Conservation (phyloP, 1,140 invertebrate species). For the Drosophila ercepeae region DNA sequence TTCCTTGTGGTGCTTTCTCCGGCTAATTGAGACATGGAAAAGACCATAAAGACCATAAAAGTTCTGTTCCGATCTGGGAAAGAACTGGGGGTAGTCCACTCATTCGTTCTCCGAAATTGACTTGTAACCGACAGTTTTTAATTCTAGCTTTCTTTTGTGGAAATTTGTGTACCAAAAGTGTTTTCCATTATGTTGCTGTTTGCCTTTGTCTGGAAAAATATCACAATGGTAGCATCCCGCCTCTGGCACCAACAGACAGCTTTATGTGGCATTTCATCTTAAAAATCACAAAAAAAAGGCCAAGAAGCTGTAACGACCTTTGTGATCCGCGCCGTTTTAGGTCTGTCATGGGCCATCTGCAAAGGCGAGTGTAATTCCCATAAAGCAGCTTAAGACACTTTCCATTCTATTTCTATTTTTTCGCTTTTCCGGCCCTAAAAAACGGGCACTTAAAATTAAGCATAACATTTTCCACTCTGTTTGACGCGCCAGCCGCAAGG, state of each 20-base stretch:
- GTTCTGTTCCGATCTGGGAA: conserved; percentile 10
- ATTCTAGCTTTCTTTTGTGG: conserved; percentile 8
- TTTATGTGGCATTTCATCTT: conserved; percentile 49
- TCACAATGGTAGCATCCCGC: conserved; percentile 62
- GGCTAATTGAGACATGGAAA: conserved; percentile 69
- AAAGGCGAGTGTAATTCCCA: conserved; percentile 72
- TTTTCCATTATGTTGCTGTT: conserved; percentile 16
- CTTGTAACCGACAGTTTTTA: conserved; percentile 37
- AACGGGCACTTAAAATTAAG: conserved; percentile 64
- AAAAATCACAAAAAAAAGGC: conserved; percentile 15
- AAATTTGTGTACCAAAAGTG: conserved; percentile 27
- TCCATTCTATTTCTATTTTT: conserved; percentile 47
- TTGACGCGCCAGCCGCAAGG: conserved; percentile 53
- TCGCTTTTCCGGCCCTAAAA: conserved; percentile 66
- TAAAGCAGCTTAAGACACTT: conserved; percentile 81
- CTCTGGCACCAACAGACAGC: conserved; percentile 26
- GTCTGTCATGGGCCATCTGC: conserved; percentile 72
- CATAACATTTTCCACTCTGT: conserved; percentile 55
- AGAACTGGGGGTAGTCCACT: conserved; percentile 25
- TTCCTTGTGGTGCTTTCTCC: conserved; percentile 47
- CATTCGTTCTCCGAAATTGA: conserved; percentile 24
- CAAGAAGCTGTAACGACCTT: conserved; percentile 62
- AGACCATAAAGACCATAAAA: conserved; percentile 26
- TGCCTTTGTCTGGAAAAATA: conserved; percentile 34
- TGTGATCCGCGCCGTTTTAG: conserved; percentile 57